Percentiles rank a stretch among this genome's conserved stretches.
phyloP scores from a whole-genome alignment of 2,888 invertebrate genomes.

The Cacoxenus indagator region DNA sequence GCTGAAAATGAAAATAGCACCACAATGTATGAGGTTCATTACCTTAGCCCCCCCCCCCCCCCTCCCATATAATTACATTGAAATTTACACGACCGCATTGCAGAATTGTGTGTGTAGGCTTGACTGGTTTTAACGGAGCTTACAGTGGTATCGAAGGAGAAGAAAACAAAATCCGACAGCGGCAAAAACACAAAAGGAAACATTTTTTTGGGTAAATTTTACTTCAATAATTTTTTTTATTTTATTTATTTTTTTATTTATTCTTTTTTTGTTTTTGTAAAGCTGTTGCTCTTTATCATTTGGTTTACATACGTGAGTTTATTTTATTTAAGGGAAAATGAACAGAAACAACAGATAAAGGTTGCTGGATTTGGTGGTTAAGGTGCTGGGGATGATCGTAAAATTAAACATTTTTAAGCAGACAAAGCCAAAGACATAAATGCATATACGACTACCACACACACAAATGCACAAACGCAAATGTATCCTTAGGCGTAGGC shows the following conservation, averaged over 20 bases:
- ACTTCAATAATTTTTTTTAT: background rate
- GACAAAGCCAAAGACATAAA: background rate
- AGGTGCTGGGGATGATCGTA: background rate
- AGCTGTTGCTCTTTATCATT: background rate
- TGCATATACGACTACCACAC: background rate
- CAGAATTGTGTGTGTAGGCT: no score
- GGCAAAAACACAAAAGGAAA: no score
- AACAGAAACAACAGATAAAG: background rate
- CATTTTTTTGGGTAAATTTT: background rate
- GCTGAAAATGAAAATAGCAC: no score
- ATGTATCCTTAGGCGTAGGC: background rate
- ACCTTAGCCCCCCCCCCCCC: no score
- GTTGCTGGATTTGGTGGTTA: background rate
- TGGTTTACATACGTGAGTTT: conserved; percentile 34
- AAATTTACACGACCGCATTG: no score
- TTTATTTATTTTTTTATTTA: background rate
- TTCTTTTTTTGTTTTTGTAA: background rate
- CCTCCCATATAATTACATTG: no score
- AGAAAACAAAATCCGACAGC: no score
- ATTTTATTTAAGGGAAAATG: conserved; percentile 27
- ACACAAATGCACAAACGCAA: background rate
- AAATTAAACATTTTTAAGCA: conserved; percentile 36
- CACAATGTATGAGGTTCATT: no score
- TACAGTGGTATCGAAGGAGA: no score
- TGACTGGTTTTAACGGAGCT: no score